These are phyloP conservation scores for Drosophila antonietae DNA, from an alignment of 2,888 invertebrate species.

Conservation along the genomic window DNA sequence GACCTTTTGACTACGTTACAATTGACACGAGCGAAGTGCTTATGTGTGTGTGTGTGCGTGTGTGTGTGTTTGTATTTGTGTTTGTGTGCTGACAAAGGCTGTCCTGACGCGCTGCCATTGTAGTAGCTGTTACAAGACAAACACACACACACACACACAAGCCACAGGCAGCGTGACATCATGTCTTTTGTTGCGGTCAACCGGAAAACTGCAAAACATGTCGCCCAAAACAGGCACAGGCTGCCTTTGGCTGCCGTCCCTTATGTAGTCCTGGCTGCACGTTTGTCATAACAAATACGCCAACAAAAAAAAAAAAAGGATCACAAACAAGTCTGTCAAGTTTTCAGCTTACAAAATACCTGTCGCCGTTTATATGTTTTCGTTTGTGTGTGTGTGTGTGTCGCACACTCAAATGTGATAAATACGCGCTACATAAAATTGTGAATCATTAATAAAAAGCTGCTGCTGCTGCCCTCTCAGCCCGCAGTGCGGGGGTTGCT, in stretches of 20 bases:
- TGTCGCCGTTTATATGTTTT: slow-evolving; percentile 57
- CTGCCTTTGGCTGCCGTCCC: slow-evolving; percentile 37
- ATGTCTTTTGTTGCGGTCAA: slow-evolving; percentile 84
- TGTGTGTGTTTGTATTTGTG: slow-evolving; percentile 18
- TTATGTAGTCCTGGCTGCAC: slow-evolving; percentile 43
- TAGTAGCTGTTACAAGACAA: slow-evolving; percentile 62
- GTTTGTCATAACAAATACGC: slow-evolving; percentile 65
- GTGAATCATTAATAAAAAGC: slow-evolving; percentile 79
- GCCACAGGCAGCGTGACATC: slow-evolving; percentile 79
- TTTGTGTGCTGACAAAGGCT: slow-evolving; percentile 55
- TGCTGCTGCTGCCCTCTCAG: slow-evolving; percentile 26
- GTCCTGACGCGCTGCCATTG: slow-evolving; percentile 70
- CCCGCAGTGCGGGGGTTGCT: slow-evolving; percentile 42
- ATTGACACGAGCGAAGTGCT: slow-evolving; percentile 63
- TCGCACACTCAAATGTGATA: slow-evolving; percentile 73
- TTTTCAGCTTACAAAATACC: slow-evolving; percentile 79
- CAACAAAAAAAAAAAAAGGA: slow-evolving; percentile 54
- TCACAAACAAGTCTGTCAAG: slow-evolving; percentile 83
- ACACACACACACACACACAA: slow-evolving; percentile 23
- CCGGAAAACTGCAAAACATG: slow-evolving; percentile 83
- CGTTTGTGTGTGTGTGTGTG: slow-evolving; percentile 28
- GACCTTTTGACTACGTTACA: slow-evolving; percentile 77
- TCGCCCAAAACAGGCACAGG: slow-evolving; percentile 65
- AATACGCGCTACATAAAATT: slow-evolving; percentile 73
- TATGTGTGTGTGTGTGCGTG: slow-evolving; percentile 5